These are phyloP conservation scores for Elymnias hypermnestra DNA, from an alignment of 1,140 invertebrate genomes.

Conservation along the genomic window DNA sequence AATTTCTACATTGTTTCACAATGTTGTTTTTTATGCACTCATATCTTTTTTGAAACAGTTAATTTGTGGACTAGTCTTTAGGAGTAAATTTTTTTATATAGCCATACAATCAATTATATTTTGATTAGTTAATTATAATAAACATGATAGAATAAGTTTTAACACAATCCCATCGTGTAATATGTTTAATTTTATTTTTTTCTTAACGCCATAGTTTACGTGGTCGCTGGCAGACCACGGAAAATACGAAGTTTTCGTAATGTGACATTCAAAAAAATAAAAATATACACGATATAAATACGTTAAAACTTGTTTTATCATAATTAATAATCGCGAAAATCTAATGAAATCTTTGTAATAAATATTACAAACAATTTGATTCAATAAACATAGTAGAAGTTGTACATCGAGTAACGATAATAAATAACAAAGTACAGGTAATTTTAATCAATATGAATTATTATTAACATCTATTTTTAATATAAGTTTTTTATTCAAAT, in stretches of 20 bases:
- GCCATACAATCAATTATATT: conserved; percentile 26
- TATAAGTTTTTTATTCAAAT: conserved; percentile 55
- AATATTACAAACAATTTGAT: conserved; percentile 46
- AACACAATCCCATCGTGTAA: too few relatives aligned
- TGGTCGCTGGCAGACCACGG: too few relatives aligned
- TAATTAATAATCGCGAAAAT: too few relatives aligned
- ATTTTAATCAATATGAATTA: conserved; percentile 56
- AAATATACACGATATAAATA: too few relatives aligned
- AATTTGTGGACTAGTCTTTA: conserved; percentile 30
- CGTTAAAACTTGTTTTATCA: too few relatives aligned
- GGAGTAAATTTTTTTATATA: conserved; percentile 30
- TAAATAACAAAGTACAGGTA: conserved; percentile 65
- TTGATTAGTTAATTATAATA: conserved; percentile 19
- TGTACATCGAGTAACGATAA: conserved; percentile 70
- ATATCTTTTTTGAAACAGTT: conserved; percentile 14
- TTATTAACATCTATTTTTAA: conserved; percentile 58
- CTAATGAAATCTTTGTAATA: too few relatives aligned
- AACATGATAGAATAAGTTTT: conserved; percentile 29
- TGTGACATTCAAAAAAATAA: too few relatives aligned
- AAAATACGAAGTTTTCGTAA: too few relatives aligned
- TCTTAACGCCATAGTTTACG: too few relatives aligned
- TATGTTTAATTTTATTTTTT: too few relatives aligned
- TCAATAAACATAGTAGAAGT: conserved; percentile 51
- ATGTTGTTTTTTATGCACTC: conserved; percentile 18
- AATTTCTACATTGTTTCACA: conserved; percentile 15